Evolutionary conservation across 2,113 vertebrate genomes (phyloP), one percentile per base, ranked within the genome.

Genomic region (Glaucidium brasilianum): DNA sequence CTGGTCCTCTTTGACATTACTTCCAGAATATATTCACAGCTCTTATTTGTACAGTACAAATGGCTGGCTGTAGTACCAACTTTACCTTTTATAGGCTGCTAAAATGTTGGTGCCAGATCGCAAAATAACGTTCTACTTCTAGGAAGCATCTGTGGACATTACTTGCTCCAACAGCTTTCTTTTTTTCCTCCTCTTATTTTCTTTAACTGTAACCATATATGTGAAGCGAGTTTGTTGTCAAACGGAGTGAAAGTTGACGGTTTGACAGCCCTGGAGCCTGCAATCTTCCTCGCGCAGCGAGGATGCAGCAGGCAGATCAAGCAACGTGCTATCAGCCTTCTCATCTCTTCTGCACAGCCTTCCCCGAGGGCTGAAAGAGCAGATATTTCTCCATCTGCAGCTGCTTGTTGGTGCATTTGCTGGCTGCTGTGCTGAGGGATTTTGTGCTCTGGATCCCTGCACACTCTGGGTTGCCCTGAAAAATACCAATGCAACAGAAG

Each of bases 11-110:
- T 88, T 97, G 96, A 97, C 96, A 96, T 96, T 94, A 95, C 97
- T 97, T 97, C 92, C 96, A 97, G 97, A 97, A 97, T 97, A 94
- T 89, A 97, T 97, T 97, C 95, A 94, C 97, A 97, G 95, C 93
- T 97, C 97, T 91, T 97, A 95, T 94, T 96, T 93, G 97, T 94
- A 55, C 87, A n/a, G 93, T 92, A 95, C 94, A 96, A 97, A 89
- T 96, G 94, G 89, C 96, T 97, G 97, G 97, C 97, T 97, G 85
- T 96, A 96, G 96, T 95, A 97, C 81, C 94, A 96, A 96, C 92
- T 97, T 97, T 96, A 97, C 96, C 95, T 97, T 97, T 97, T 97
- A 95, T 94, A 97, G 93, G 87, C 96, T 96, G 94, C 84, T 96
- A 43, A 95, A 96, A 94, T 29, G 30, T 62, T 81, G 92, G 84